These are phyloP conservation scores for Diorhabda sublineata DNA, from an alignment of 1,140 invertebrate genomes.

Conservation along the genomic window DNA sequence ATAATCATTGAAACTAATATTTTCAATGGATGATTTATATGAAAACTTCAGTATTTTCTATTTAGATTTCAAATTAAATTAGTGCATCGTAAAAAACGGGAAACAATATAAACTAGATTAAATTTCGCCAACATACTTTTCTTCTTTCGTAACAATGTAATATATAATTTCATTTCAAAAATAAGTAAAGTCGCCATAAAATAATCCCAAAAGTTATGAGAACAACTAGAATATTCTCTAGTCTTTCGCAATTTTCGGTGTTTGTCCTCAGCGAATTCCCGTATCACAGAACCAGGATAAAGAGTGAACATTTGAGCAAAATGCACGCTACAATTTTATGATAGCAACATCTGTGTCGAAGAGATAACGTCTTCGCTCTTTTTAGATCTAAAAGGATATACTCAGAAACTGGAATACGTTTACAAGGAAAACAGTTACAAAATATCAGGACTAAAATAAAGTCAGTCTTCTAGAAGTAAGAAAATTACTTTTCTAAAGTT, in stretches of 20 bases:
- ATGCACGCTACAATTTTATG: slow-evolving; percentile 16
- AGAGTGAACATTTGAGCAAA: slow-evolving; percentile 17
- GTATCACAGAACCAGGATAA: slow-evolving; percentile 9
- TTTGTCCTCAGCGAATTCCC: background rate
- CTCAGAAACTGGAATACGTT: slow-evolving; percentile 13
- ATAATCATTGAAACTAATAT: too few species aligned
- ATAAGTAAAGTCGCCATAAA: background rate
- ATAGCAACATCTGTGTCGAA: slow-evolving; percentile 18
- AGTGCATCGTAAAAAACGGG: too few species aligned
- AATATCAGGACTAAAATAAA: background rate
- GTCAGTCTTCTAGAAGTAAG: slow-evolving; percentile 1
- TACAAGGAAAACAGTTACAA: slow-evolving; percentile 6
- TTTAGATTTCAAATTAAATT: too few species aligned
- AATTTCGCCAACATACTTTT: too few species aligned
- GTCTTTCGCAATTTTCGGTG: background rate
- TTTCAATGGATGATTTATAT: too few species aligned
- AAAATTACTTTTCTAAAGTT: background rate
- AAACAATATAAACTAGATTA: too few species aligned
- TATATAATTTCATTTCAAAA: too few species aligned
- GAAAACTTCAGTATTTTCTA: too few species aligned
- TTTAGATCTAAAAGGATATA: slow-evolving; percentile 13
- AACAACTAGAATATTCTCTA: background rate
- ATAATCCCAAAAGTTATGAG: background rate
- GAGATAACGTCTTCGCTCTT: slow-evolving; percentile 10
- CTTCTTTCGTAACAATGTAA: too few species aligned